Base-by-base conservation (phyloP, 2,888 invertebrate species). In the Palloptera scutellata region DNA sequence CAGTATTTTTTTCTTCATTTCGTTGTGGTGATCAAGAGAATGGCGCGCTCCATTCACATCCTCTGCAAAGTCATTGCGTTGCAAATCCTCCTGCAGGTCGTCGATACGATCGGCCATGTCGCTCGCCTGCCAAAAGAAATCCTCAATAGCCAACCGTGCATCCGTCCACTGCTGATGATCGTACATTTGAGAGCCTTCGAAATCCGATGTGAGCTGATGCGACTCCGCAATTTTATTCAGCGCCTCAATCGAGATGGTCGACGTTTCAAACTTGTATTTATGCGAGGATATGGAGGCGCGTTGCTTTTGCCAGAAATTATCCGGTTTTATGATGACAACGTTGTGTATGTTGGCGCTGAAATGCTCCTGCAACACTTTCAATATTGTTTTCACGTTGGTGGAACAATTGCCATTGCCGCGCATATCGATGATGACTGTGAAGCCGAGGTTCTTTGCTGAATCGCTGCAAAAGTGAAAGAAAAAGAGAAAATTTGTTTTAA, bases 271-370 rank as follows among this genome's bases (percentile, higher is more conserved):
- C 88, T 97, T 97, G 88, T 97, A 98, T 88, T 98, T 98, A 86
- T 97, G 95, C 86, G 96, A 95, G 81, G 96, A 96, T 82, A 98
- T 90, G 75, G 96, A 96, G 77, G 97, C 97, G 83, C 97, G 92
- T 87, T 98, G 98, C 87, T 98, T 98, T 87, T 98, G 98, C 98
- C 98, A 98, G 88, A 99, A 98, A 85, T 97, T 98, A 83, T 99
- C 98, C 76, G 98, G 97, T 87, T 98, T 98, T 78, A 98, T 97
- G 84, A 99, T 96, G 83, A 95, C 94, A 77, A 96, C 97, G 85
- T 93, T 93, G 86, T 97, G 94, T 82, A 98, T 94, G 74, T 90
- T 90, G 78, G 95, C 92, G 79, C 96, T 92, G 86, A 97, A 98
- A 86, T 96, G 94, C 86, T 98, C 98, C 89, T 98, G 94, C 76